Base-by-base conservation (phyloP, 2,113 vertebrate genomes). In the Oryzias javanicus region DNA sequence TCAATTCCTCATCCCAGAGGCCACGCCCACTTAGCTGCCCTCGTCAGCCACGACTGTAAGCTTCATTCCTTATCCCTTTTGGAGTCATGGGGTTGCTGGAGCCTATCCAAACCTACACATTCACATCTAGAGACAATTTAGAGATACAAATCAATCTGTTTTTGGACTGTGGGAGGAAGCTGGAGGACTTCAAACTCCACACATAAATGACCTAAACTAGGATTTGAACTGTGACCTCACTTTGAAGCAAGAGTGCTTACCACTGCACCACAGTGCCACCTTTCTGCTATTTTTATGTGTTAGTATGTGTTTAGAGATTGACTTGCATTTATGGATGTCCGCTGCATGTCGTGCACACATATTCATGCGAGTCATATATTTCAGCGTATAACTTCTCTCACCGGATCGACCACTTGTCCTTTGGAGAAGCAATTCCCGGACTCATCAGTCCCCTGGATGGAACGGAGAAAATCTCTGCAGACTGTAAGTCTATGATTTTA, bases 351-450 rank as follows among this genome's bases (percentile, higher is more conserved):
- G 22, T 29, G 22, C 35, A 55, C 20, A 49, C 25, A 17, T 53
- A 1, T 10, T 35, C 6, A 4, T 49, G 12, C 24, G 1, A n/a
- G 15, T 67, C 48, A 40, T 22, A 16, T 83, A 27, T 90, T 77
- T 48, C 86, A 99, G 97, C 92, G 42, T 98, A 94, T 80, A 99
- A 99, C 84, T 99, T 99, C 78, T 99, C 97, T 73, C 97, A 99
- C 24, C 95, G 97, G 74, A 97, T 99, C 85, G 96, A 99, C 82
- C 97, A 99, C 78, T 87, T 98, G 66, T 99, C 97, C 41, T 99
- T 99, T 76, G 97, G 97, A 75, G 97, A 99, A 60, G 90, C 90
- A 64, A 86, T 99, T 67, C 94, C 95, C 29, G 96, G 95, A 74
- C 92, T 98, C 63, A 94, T 99, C 85, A 98, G 95, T 86, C 94